Percentiles rank a stretch among this genome's conserved stretches.
phyloP scores from a whole-genome alignment of 1,140 invertebrate genomes.

The Mizuhopecten yessoensis region DNA sequence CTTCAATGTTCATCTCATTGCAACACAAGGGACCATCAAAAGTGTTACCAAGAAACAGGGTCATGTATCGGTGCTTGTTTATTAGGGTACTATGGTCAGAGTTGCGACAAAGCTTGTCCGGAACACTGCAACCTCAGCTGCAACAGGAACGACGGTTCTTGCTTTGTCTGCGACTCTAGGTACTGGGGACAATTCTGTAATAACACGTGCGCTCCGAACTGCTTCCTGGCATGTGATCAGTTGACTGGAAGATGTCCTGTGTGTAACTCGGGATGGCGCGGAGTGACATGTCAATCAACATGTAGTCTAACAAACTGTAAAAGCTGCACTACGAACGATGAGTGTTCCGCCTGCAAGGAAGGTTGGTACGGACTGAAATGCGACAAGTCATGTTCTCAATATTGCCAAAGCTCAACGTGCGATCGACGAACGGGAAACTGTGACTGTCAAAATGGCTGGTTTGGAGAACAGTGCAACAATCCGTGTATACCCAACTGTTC shows the following conservation, averaged over 20 bases:
- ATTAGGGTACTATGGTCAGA: conserved; percentile 21
- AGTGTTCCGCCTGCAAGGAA: conserved; percentile 2
- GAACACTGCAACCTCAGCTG: conserved; percentile 1
- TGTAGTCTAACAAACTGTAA: conserved; percentile 38
- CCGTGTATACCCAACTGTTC: conserved; percentile 44
- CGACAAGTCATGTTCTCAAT: not conserved
- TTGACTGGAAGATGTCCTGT: not conserved
- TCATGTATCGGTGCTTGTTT: conserved; percentile 30
- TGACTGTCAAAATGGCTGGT: conserved; percentile 47
- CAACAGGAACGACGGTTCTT: conserved; percentile 5
- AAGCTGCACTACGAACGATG: not conserved
- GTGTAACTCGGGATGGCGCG: conserved; percentile 42
- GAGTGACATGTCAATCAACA: not conserved
- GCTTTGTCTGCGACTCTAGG: conserved; percentile 22
- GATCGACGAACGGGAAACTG: conserved; percentile 40
- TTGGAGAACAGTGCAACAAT: conserved; percentile 33
- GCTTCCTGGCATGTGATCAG: not conserved
- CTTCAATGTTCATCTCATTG: not conserved
- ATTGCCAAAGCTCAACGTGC: conserved; percentile 47
- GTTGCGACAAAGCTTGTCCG: conserved; percentile 12
- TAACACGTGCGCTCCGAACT: not conserved
- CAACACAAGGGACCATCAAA: not conserved
- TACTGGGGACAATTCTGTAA: conserved; percentile 42
- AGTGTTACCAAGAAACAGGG: conserved; percentile 35
- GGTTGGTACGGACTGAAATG: conserved; percentile 48